Base-by-base conservation (phyloP, 2,113 vertebrate species). In the Gasterosteus aculeatus region DNA sequence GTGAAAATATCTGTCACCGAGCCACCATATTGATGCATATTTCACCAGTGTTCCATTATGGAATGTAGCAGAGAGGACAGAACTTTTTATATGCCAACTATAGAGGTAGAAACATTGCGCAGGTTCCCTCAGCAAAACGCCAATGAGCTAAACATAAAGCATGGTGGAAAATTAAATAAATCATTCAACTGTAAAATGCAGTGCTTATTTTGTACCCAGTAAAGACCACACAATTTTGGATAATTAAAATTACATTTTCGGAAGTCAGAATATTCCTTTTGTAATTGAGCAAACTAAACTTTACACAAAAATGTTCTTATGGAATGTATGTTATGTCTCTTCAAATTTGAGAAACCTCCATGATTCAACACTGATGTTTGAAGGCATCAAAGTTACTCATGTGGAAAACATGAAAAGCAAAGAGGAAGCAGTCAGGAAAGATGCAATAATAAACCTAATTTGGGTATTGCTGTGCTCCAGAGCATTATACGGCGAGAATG, bases 391-490 rank as follows among this genome's bases (percentile, higher is more conserved):
- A 14, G 18, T 54, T 18, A 33, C 16, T 74, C 15, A 3, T 46
- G 19, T 68, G 22, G 42, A 68, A 71, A 58, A 63, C 14, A 60
- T 14, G 14, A 67, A 70, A 72, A 33, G 46, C 2, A 41, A 38
- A 7, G 22, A 4, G 22, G 38, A 51, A 60, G 1, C 54, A 70
- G 60, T 64, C 33, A 75, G 8, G 14, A 58, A 56, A 80, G 68
- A 74, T 4, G 11, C 39, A 75, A 78, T 90, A 81, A 85, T 85
- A 76, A 78, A 75, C 78, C 69, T 87, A 83, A 89, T 89, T 82
- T 76, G 54, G 64, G 71, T 71, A 61, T 65, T 78, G 41, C 64
- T 46, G 60, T 49, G 54, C 47, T 67, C 60, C 33, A 49, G 38
- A 9, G 39, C 78, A 65, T 82, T 80, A 74, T 66, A 80, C 63